Evolutionary conservation across 2,888 invertebrate genomes (phyloP).

Genomic region (Brachyopa scutellaris): DNA sequence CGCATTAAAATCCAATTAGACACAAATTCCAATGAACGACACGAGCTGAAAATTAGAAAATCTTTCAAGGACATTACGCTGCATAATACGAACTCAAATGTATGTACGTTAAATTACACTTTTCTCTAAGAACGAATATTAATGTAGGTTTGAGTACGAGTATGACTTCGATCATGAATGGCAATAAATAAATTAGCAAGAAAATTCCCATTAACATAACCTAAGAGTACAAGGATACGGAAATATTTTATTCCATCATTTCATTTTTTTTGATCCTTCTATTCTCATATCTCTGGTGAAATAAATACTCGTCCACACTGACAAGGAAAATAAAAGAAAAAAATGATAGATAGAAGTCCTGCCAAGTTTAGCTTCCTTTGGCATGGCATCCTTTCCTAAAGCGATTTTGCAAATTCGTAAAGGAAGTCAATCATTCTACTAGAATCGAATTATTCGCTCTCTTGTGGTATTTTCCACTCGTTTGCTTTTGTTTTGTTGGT

Average conservation of each 20-base stretch:
- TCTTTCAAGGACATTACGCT: slow-evolving; percentile 1
- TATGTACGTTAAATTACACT: slow-evolving; percentile 4
- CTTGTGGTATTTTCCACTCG: not conserved
- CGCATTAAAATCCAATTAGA: slow-evolving; percentile 16
- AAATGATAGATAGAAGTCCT: too few species aligned
- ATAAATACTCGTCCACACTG: too few species aligned
- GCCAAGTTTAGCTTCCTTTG: too few species aligned
- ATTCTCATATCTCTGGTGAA: too few species aligned
- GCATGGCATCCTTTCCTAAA: slow-evolving; percentile 12
- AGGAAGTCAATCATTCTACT: slow-evolving; percentile 8
- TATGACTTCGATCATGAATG: too few species aligned
- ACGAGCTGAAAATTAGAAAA: not conserved
- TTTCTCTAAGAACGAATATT: too few species aligned
- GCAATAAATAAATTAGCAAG: not conserved
- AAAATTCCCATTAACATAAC: not conserved
- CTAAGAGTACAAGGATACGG: too few species aligned
- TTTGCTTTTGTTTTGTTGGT: not conserved
- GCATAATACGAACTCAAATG: not conserved
- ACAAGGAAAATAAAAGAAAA: too few species aligned
- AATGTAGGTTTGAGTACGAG: too few species aligned
- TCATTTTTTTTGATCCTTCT: too few species aligned
- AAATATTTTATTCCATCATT: too few species aligned
- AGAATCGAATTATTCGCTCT: slow-evolving; percentile 2
- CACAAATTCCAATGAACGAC: not conserved
- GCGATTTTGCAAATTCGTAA: not conserved